These are phyloP conservation scores for Zelostemma sp. DNA, from an alignment of 1,140 invertebrate species.

Conservation along the genomic window DNA sequence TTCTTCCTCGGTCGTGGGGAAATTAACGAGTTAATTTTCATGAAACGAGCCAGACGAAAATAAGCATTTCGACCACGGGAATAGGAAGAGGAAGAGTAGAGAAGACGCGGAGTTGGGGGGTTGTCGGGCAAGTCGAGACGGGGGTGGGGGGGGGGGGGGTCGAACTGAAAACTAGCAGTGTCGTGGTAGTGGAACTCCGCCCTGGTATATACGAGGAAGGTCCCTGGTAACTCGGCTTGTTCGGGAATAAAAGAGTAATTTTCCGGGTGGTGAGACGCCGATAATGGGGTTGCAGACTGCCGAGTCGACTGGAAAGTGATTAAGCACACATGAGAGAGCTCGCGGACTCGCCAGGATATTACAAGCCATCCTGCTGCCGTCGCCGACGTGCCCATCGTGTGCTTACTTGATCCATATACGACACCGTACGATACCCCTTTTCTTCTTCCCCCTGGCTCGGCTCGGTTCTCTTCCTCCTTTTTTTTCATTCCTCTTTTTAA, in stretches of 20 bases:
- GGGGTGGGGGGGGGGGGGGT: neutral
- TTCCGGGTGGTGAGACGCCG: conserved; percentile 68
- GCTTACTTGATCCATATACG: conserved; percentile 5
- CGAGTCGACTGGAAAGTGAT: conserved; percentile 71
- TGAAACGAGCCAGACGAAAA: conserved; percentile 46
- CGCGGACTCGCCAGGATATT: conserved; percentile 66
- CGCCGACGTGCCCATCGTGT: conserved; percentile 14
- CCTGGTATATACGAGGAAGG: conserved; percentile 34
- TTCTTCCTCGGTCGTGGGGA: too few species aligned
- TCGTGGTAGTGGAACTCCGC: conserved; percentile 1
- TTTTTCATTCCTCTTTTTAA: conserved; percentile 21
- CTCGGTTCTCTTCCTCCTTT: too few species aligned
- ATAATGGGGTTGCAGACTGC: conserved; percentile 69
- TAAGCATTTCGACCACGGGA: neutral
- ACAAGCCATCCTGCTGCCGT: conserved; percentile 52
- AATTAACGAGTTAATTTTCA: too few species aligned
- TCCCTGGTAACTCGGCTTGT: conserved; percentile 57
- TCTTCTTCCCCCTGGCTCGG: conserved; percentile 7
- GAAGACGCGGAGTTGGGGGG: conserved; percentile 1
- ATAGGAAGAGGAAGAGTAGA: neutral
- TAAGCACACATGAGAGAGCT: conserved; percentile 68
- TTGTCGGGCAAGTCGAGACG: too few species aligned
- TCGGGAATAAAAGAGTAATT: conserved; percentile 71
- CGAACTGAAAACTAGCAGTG: conserved; percentile 37
- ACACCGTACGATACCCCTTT: conserved; percentile 3